phyloP scores from a whole-genome alignment of 2,113 vertebrate genomes.

The Jacana jacana region DNA sequence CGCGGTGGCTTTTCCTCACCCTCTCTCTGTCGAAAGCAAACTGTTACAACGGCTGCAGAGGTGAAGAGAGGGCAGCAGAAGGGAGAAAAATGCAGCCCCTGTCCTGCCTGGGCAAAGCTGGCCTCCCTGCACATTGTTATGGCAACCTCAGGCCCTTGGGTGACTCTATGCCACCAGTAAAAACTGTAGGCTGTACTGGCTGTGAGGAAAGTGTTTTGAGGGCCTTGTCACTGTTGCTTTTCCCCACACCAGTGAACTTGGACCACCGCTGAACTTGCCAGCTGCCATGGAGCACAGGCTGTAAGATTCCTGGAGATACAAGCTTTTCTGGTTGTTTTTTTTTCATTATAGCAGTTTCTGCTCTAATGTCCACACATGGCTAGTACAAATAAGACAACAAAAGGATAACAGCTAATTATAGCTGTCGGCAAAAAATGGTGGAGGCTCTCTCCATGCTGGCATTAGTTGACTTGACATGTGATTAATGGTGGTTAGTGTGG shows the following conservation, averaged over 20 bases:
- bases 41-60: not conserved
- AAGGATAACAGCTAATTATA: constrained; percentile 25
- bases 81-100: not conserved
- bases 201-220: not conserved
- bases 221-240: not conserved
- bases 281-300: not conserved
- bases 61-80: not conserved
- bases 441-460: not conserved
- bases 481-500: constrained; percentile 52
- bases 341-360: not conserved
- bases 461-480: not conserved
- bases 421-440: not conserved
- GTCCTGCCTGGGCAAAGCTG: not conserved
- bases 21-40: not conserved
- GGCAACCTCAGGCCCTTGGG: not conserved
- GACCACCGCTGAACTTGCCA: not conserved
- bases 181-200: not conserved
- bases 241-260: not conserved
- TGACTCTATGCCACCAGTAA: not conserved
- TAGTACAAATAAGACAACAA: not conserved
- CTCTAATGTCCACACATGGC: not conserved
- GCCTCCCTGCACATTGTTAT: not conserved
- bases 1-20: not conserved
- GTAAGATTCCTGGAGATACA: not conserved
- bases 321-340: not conserved